Conservation (phyloP, 2,888 invertebrate species). For the Trissonchulus sp. region DNA sequence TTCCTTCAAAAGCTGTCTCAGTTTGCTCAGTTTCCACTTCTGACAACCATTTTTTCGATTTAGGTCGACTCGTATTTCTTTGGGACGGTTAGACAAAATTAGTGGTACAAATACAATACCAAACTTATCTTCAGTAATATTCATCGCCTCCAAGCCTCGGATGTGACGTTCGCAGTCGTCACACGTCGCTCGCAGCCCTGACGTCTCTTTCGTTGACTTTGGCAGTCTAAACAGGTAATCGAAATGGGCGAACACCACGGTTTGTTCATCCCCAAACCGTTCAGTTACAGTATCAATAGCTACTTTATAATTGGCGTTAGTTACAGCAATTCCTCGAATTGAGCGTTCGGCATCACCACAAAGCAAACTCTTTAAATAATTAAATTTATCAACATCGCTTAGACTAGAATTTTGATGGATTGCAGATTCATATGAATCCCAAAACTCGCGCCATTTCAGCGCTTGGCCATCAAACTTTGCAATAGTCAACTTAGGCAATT, state of each 20-base stretch:
- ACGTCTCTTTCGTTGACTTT: not conserved
- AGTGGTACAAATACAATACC: slow-evolving; percentile 3
- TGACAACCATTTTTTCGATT: slow-evolving; percentile 8
- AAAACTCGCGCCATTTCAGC: slow-evolving; percentile 7
- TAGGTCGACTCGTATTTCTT: not conserved
- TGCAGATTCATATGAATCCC: slow-evolving; percentile 3
- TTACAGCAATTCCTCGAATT: not conserved
- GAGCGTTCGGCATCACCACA: not conserved
- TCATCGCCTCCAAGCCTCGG: slow-evolving; percentile 2
- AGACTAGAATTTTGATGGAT: not conserved
- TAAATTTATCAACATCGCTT: slow-evolving; percentile 17
- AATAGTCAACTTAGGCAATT: not conserved
- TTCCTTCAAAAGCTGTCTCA: slow-evolving; percentile 9
- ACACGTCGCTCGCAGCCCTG: slow-evolving; percentile 13
- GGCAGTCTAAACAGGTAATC: not conserved
- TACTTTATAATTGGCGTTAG: slow-evolving; percentile 17
- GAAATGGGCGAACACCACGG: slow-evolving; percentile 15
- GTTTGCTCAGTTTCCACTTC: not conserved
- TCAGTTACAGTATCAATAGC: slow-evolving; percentile 4
- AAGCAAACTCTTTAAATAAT: slow-evolving; percentile 10
- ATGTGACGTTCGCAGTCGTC: slow-evolving; percentile 25
- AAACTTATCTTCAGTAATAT: slow-evolving; percentile 11
- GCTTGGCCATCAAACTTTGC: slow-evolving; percentile 5
- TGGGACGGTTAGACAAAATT: not conserved
- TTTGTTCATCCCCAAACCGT: slow-evolving; percentile 24